Conservation (phyloP, 1,140 invertebrate species). For the Drosophila tsacasi region DNA sequence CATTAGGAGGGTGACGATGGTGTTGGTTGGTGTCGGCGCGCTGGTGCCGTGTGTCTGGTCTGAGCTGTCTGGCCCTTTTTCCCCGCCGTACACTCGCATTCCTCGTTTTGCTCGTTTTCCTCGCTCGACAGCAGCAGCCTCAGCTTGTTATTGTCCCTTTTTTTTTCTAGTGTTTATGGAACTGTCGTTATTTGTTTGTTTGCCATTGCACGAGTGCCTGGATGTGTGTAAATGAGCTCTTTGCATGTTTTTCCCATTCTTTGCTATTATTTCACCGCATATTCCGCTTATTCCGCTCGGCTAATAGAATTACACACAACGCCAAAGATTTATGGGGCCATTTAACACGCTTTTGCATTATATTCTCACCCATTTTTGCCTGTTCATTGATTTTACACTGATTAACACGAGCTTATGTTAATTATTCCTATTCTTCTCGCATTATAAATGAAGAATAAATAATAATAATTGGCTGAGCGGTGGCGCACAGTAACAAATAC, state of each 20-base stretch:
- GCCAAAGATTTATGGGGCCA: conserved; percentile 69
- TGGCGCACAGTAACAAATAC: conserved; percentile 29
- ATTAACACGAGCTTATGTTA: conserved; percentile 69
- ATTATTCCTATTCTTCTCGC: conserved; percentile 55
- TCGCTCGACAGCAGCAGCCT: conserved; percentile 8
- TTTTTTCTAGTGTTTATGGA: conserved; percentile 71
- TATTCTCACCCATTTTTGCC: conserved; percentile 60
- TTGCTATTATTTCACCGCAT: conserved; percentile 7
- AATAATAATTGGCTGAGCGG: conserved; percentile 31
- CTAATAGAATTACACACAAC: conserved; percentile 76
- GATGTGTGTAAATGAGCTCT: conserved; percentile 68
- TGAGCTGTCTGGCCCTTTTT: conserved; percentile 22
- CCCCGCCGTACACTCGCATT: neutral
- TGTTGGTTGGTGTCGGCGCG: conserved; percentile 1
- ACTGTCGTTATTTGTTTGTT: conserved; percentile 75
- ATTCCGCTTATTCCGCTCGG: conserved; percentile 17
- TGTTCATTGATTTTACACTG: conserved; percentile 76
- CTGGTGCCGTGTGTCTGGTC: conserved; percentile 22
- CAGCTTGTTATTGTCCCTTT: conserved; percentile 45
- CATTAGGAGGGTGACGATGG: conserved; percentile 33
- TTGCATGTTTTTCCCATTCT: conserved; percentile 61
- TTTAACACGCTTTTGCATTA: conserved; percentile 72
- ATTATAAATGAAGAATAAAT: conserved; percentile 45
- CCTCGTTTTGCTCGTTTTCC: conserved; percentile 29
- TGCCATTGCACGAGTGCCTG: conserved; percentile 45